Evolutionary conservation across 2,888 invertebrate species (phyloP).

Genomic region (Mactromeris polynyma): DNA sequence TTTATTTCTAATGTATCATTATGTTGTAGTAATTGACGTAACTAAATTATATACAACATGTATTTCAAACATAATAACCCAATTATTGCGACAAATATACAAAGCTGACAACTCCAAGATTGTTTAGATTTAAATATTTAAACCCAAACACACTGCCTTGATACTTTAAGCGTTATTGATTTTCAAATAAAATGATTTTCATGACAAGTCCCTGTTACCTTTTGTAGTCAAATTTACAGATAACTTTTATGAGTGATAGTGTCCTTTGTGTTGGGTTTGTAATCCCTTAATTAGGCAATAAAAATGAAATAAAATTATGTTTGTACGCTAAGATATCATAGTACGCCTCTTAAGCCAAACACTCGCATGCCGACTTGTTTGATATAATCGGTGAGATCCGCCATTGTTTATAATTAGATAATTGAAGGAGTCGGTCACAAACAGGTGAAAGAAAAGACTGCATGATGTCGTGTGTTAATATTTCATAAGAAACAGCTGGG

Average conservation of each 20-base stretch:
- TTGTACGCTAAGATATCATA: conserved; percentile 34
- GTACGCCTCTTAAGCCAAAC: neutral
- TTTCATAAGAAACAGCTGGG: conserved; percentile 41
- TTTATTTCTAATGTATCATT: no score
- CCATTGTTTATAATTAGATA: conserved; percentile 37
- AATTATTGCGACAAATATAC: no score
- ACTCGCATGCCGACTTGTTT: conserved; percentile 2
- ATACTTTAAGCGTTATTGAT: conserved; percentile 19
- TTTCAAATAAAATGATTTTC: conserved; percentile 43
- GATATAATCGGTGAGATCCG: conserved; percentile 16
- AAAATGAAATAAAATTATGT: conserved; percentile 59
- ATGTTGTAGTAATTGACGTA: no score
- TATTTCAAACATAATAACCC: no score
- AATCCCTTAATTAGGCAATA: conserved; percentile 60
- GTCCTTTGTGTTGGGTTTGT: conserved; percentile 51
- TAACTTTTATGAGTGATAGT: conserved; percentile 43
- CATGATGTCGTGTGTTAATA: conserved; percentile 27
- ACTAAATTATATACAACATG: no score
- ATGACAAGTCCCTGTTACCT: conserved; percentile 41
- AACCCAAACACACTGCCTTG: neutral
- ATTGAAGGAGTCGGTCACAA: neutral
- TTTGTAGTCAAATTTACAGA: conserved; percentile 53
- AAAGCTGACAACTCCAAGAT: no score
- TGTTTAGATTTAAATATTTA: neutral
- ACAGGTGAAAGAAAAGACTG: conserved; percentile 28